Evolutionary conservation across 2,888 invertebrate species (phyloP), one percentile per base, ranked within the genome.

Genomic region (Melieria picta): DNA sequence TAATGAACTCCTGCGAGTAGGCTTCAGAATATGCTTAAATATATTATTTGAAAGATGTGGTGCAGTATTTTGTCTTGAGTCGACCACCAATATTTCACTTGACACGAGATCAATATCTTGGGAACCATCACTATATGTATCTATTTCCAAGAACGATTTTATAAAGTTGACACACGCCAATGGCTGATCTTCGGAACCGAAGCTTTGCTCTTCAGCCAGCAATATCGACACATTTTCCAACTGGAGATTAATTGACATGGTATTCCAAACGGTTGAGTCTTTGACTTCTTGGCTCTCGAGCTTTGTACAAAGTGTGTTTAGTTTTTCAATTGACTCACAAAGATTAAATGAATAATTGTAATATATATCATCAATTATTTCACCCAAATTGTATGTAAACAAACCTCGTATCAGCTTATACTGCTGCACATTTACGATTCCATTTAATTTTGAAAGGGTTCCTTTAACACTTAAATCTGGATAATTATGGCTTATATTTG

Each of bases 81-180:
- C 86, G 42, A 81, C 83, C 56, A 87, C 79, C 9, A 86, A 75
- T 73, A 87, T 86, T 67, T 90, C 97, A 87, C 94, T 94, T 0
- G 97, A 98, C 0, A 97, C 95, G 30, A 98, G 89, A 86, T 97
- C 97, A 66, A 98, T 91, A 81, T 97, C 97, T 86, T 95, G 96
- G 11, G 95, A 93, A 62, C 93, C 91, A 87, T 98, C 96, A 79
- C 95, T 96, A 83, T 92, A 93, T 5, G 93, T 92, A 84, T 97
- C 97, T 67, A 95, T 91, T 57, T 94, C 93, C 60, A 98, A 88
- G 16, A 92, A 91, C 0, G 97, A 97, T 86, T 94, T 94, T 77
- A 97, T 94, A 85, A 98, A 97, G 88, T 97, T 95, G 74, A 98
- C 91, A 80, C 94, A 94, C 1, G 96, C 95, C 62, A 98, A 88